These are phyloP conservation scores for Tachina lurida DNA, from an alignment of 2,888 invertebrate species.

Conservation along the genomic window DNA sequence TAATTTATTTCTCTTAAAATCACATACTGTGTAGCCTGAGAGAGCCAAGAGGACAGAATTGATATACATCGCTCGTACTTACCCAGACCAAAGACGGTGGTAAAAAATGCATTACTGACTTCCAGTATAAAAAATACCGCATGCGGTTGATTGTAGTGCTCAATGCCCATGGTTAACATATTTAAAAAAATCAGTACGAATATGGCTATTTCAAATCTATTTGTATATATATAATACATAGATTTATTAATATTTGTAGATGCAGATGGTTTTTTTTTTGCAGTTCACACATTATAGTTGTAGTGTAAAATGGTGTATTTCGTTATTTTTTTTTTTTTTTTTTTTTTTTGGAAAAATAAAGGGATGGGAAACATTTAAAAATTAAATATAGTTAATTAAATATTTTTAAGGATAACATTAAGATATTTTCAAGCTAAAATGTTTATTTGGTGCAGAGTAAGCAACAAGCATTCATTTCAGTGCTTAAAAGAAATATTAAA, in stretches of 20 bases:
- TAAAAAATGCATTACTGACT: conserved; percentile 98
- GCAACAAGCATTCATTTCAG: conserved; percentile 21
- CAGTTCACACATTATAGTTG: conserved; percentile 59
- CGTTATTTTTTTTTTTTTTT: conserved; percentile 24
- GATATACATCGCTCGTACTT: conserved; percentile 71
- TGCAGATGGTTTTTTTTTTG: conserved; percentile 48
- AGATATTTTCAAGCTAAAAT: conserved; percentile 13
- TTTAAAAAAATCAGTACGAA: conserved; percentile 97
- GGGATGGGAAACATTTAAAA: conserved; percentile 59
- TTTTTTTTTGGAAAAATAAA: conserved; percentile 47
- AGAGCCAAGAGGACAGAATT: conserved; percentile 18
- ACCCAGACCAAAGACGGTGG: conserved; percentile 96
- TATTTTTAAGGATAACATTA: conserved; percentile 19
- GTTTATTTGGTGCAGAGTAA: conserved; percentile 15
- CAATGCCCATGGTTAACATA: conserved; percentile 98
- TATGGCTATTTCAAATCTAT: conserved; percentile 95
- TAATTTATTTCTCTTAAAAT: not conserved
- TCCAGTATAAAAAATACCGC: conserved; percentile 95
- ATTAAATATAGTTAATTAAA: conserved; percentile 30
- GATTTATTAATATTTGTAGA: conserved; percentile 59
- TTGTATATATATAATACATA: conserved; percentile 47
- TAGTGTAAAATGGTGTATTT: conserved; percentile 56
- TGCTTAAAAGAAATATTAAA: not conserved
- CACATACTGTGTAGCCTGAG: not conserved
- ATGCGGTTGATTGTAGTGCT: conserved; percentile 96